Conservation (phyloP, 2,113 vertebrate species). For the Steatornis caripensis region DNA sequence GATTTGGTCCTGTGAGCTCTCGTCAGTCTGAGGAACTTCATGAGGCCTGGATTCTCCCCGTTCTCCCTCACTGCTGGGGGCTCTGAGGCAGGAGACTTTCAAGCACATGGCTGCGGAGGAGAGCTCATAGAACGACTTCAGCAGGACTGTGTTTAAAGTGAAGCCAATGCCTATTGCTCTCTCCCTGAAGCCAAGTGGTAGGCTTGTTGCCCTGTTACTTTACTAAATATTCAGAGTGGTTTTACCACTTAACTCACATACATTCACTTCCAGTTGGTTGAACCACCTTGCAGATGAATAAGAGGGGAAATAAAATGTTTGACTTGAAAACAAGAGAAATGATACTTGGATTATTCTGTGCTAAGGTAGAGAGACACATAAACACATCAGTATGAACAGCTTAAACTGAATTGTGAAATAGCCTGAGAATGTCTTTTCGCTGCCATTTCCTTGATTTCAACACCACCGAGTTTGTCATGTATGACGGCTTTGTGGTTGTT, state of each 20-base stretch:
- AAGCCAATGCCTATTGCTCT: background rate
- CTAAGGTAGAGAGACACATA: slow-evolving; percentile 18
- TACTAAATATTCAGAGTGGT: background rate
- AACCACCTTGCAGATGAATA: background rate
- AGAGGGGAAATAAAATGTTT: background rate
- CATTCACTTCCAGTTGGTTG: background rate
- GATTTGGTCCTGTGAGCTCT: background rate
- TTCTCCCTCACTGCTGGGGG: background rate
- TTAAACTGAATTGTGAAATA: slow-evolving; percentile 54
- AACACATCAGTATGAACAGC: slow-evolving; percentile 11
- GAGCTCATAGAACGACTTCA: background rate
- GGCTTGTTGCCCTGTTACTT: background rate
- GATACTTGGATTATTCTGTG: background rate
- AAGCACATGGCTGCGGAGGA: background rate
- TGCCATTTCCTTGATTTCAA: slow-evolving; percentile 49
- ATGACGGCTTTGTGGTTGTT: slow-evolving; percentile 47
- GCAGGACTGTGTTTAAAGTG: background rate
- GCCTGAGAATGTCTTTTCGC: slow-evolving; percentile 11
- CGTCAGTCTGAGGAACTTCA: background rate
- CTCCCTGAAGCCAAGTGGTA: background rate
- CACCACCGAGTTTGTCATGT: slow-evolving; percentile 14
- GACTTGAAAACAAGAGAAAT: background rate
- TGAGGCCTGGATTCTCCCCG: background rate
- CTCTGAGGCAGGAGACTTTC: background rate
- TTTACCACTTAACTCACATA: background rate